phyloP scores from a whole-genome alignment of 2,113 vertebrate genomes.

The Bos javanicus region DNA sequence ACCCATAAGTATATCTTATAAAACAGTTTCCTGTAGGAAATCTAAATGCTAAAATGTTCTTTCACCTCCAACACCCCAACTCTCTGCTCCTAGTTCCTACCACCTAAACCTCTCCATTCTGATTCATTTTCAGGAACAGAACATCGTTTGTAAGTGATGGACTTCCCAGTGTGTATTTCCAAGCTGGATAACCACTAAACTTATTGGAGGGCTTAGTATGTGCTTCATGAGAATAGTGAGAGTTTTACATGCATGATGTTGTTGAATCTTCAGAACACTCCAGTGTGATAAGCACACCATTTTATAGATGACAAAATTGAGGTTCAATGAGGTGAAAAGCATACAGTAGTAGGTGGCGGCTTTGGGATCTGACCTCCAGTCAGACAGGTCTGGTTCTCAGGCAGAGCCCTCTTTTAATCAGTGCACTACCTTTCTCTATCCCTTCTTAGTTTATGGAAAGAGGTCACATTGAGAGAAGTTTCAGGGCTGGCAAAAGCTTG shows the following conservation, averaged over 20 bases:
- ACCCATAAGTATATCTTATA: conserved; percentile 1
- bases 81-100: accelerated
- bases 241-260: background rate
- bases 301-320: background rate
- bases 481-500: background rate
- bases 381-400: background rate
- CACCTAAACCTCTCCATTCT: background rate
- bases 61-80: background rate
- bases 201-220: background rate
- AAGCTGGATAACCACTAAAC: background rate
- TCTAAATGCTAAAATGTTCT: background rate
- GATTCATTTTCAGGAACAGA: background rate
- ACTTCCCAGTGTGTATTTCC: background rate
- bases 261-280: background rate
- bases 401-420: background rate
- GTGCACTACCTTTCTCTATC: background rate
- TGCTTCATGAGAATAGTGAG: background rate
- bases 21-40: conserved; percentile 40
- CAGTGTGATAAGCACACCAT: background rate
- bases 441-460: background rate
- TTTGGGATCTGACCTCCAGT: background rate
- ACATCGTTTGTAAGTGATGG: background rate
- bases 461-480: conserved; percentile 52
- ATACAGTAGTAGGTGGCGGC: background rate
- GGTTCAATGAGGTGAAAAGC: background rate